These are phyloP conservation scores for Perognathus longimembris DNA, from an alignment of 2,113 vertebrate species.

Conservation along the genomic window DNA sequence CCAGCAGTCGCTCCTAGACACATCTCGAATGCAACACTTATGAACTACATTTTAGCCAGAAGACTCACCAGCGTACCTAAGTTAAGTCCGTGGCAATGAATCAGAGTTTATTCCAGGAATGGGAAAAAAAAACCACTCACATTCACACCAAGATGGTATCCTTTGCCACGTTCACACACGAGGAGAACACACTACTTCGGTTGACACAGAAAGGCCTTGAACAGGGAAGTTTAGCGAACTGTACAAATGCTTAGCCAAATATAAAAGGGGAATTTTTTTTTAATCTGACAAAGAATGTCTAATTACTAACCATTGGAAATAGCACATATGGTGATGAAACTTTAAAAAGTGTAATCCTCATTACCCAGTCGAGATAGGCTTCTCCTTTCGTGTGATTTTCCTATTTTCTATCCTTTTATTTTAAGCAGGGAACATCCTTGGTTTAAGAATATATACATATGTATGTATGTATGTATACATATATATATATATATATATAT, in stretches of 20 bases:
- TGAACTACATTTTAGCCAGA: too few species aligned
- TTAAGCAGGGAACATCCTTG: not conserved
- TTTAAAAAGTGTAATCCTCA: not conserved
- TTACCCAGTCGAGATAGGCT: not conserved
- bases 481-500: too few species aligned
- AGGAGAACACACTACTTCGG: slow-evolving; percentile 11
- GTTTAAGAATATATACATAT: not conserved
- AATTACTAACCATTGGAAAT: not conserved
- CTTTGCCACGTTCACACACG: slow-evolving; percentile 22
- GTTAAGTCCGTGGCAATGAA: too few species aligned
- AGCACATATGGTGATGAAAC: not conserved
- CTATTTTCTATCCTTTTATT: slow-evolving; percentile 12
- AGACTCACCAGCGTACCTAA: too few species aligned
- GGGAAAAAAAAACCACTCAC: not conserved
- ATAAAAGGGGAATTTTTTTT: not conserved
- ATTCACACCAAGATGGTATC: not conserved
- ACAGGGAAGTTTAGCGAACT: not conserved
- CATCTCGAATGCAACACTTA: too few species aligned
- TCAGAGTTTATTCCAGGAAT: not conserved
- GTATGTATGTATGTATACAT: too few species aligned
- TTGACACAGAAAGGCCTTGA: not conserved
- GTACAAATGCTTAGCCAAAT: slow-evolving; percentile 7
- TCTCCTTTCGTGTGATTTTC: slow-evolving; percentile 20
- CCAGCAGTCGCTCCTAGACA: not conserved
- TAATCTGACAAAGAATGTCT: not conserved